A percentile compares a stretch with the other conserved stretches of the same genome.
These are phyloP conservation scores for Drosophila neonasuta DNA, from an alignment of 2,888 invertebrate species.

Conservation along the genomic window DNA sequence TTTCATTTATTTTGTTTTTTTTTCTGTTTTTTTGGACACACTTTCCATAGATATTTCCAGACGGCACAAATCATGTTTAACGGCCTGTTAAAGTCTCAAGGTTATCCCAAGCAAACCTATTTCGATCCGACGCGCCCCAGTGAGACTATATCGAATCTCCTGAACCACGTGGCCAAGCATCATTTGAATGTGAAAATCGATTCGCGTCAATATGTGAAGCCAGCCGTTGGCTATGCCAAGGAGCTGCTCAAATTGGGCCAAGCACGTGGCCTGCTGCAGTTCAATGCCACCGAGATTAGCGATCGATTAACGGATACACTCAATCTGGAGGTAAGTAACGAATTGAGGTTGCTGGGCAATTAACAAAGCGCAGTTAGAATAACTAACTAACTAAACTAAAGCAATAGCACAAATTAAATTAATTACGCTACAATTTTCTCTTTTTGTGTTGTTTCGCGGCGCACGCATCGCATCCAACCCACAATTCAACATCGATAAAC, in stretches of 20 bases:
- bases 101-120: constrained; percentile 87
- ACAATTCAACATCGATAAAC: constrained; percentile 23
- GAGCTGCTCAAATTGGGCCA: constrained; percentile 89
- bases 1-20: constrained; percentile 19
- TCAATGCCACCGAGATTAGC: constrained; percentile 88
- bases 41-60: constrained; percentile 85
- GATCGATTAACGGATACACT: constrained; percentile 90
- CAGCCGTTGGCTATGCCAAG: constrained; percentile 88
- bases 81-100: constrained; percentile 89
- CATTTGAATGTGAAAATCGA: constrained; percentile 88
- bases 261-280: constrained; percentile 86
- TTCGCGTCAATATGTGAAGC: constrained; percentile 88
- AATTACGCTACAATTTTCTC: constrained; percentile 67
- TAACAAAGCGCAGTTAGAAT: constrained; percentile 19
- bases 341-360: constrained; percentile 28
- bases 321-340: constrained; percentile 85
- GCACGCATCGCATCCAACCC: constrained; percentile 39
- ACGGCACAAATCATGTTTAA: constrained; percentile 88
- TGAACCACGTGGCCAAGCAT: constrained; percentile 87
- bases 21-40: constrained; percentile 12
- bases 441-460: constrained; percentile 35
- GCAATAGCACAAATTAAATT: constrained; percentile 64
- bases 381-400: constrained; percentile 3
- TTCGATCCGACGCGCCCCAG: constrained; percentile 87
- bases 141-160: constrained; percentile 87